Conservation (phyloP, 1,140 invertebrate species). For the Euura saliciscinereae region DNA sequence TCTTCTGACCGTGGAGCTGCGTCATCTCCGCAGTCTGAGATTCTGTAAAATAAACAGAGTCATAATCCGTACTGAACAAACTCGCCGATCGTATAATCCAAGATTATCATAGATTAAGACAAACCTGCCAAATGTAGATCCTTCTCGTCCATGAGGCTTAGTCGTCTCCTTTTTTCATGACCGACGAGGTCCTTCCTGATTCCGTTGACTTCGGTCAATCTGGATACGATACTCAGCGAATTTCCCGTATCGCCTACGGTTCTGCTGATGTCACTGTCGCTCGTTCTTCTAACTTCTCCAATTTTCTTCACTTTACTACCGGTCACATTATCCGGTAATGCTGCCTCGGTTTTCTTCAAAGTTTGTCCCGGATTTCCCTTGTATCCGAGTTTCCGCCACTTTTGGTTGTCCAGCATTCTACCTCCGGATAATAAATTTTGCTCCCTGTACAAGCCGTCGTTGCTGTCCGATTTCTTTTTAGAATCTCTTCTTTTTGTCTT, state of each 20-base stretch:
- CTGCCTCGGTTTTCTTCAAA: conserved; percentile 45
- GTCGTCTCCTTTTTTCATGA: conserved; percentile 53
- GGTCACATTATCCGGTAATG: conserved; percentile 42
- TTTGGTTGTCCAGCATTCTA: conserved; percentile 56
- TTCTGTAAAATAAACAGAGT: conserved; percentile 41
- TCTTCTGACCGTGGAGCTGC: conserved; percentile 47
- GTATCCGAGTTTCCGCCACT: conserved; percentile 57
- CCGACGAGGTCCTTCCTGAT: conserved; percentile 52
- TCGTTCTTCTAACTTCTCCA: conserved; percentile 58
- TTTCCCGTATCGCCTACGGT: conserved; percentile 42
- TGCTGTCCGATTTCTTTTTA: conserved; percentile 60
- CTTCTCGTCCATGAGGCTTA: conserved; percentile 57
- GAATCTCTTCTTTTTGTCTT: conserved; percentile 63
- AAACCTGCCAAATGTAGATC: conserved; percentile 53
- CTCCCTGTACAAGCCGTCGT: conserved; percentile 54
- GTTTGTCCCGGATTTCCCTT: conserved; percentile 44
- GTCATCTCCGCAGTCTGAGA: conserved; percentile 50
- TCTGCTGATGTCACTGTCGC: conserved; percentile 54
- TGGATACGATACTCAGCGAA: conserved; percentile 37
- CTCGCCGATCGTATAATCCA: too few relatives aligned
- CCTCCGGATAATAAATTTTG: conserved; percentile 57
- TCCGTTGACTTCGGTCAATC: conserved; percentile 53
- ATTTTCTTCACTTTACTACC: conserved; percentile 45
- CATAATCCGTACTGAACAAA: too few relatives aligned
- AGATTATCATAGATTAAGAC: neutral